Percentiles rank a stretch among this genome's conserved stretches.
These are phyloP conservation scores for Melospiza georgiana DNA, from an alignment of 2,113 vertebrate genomes.

Conservation along the genomic window DNA sequence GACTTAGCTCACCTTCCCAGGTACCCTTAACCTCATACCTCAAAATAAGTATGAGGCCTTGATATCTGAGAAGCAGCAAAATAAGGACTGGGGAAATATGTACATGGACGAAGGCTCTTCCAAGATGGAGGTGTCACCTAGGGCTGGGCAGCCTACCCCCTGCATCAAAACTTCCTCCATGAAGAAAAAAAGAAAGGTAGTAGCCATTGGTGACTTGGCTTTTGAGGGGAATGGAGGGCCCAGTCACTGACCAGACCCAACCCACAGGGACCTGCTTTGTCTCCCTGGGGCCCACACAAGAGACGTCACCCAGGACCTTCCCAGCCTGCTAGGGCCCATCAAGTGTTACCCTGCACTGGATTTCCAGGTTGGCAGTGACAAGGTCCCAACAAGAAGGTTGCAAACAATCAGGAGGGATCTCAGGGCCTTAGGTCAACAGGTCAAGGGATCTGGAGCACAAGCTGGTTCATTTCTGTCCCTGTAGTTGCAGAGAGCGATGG, in stretches of 20 bases:
- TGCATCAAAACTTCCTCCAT: background rate
- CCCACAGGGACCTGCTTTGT: accelerated
- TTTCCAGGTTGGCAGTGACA: background rate
- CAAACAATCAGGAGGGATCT: background rate
- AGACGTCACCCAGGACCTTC: background rate
- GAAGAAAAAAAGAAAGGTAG: background rate
- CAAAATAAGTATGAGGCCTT: background rate
- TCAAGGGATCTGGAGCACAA: background rate
- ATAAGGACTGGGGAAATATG: accelerated
- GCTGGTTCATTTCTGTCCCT: background rate
- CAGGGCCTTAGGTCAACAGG: background rate
- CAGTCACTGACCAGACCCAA: accelerated
- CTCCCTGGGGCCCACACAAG: accelerated
- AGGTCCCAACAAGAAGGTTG: background rate
- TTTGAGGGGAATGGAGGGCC: background rate
- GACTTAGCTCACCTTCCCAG: background rate
- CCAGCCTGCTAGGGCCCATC: too few relatives aligned
- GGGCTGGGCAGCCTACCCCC: background rate
- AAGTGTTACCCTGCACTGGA: too few relatives aligned
- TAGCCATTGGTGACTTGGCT: background rate
- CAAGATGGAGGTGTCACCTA: background rate
- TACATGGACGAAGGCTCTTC: background rate
- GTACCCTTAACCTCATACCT: background rate
- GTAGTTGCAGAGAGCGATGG: background rate
- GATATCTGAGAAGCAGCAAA: background rate